These are phyloP conservation scores for Synanthedon andrenaeformis DNA, from an alignment of 2,888 invertebrate species.

Conservation along the genomic window DNA sequence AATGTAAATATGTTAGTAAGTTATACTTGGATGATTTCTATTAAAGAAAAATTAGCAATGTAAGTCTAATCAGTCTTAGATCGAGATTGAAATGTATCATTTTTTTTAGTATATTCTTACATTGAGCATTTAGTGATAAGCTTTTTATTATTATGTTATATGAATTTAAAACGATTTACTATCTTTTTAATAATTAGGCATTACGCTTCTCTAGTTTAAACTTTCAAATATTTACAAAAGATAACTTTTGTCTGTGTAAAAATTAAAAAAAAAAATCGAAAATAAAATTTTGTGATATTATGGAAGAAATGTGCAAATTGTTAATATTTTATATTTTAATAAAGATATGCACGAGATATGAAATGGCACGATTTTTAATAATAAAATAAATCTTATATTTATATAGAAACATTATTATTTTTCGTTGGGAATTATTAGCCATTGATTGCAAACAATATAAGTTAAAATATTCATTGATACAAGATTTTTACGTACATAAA, in stretches of 20 bases:
- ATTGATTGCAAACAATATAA: too few species aligned
- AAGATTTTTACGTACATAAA: too few species aligned
- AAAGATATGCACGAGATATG: constrained; percentile 34
- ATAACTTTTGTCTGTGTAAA: constrained; percentile 5
- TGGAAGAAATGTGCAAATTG: constrained; percentile 23
- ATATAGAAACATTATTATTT: constrained; percentile 2
- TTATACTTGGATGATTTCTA: too few species aligned
- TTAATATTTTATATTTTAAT: constrained; percentile 6
- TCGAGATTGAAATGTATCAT: constrained; percentile 28
- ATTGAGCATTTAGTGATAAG: constrained; percentile 41
- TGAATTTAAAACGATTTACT: background rate
- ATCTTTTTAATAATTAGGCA: too few species aligned
- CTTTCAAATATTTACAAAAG: background rate
- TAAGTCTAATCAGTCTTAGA: constrained; percentile 66
- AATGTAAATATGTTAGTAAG: too few species aligned
- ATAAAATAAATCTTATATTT: constrained; percentile 14
- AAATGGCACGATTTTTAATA: constrained; percentile 16
- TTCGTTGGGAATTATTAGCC: background rate
- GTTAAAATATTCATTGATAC: too few species aligned
- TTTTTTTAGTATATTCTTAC: constrained; percentile 15
- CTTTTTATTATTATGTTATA: constrained; percentile 7
- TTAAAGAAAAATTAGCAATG: constrained; percentile 7
- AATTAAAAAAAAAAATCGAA: constrained; percentile 3
- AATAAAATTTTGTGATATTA: constrained; percentile 12
- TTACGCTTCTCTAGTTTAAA: too few species aligned